Evolutionary conservation across 2,888 invertebrate genomes (phyloP).

Genomic region (Nephrotoma appendiculata): DNA sequence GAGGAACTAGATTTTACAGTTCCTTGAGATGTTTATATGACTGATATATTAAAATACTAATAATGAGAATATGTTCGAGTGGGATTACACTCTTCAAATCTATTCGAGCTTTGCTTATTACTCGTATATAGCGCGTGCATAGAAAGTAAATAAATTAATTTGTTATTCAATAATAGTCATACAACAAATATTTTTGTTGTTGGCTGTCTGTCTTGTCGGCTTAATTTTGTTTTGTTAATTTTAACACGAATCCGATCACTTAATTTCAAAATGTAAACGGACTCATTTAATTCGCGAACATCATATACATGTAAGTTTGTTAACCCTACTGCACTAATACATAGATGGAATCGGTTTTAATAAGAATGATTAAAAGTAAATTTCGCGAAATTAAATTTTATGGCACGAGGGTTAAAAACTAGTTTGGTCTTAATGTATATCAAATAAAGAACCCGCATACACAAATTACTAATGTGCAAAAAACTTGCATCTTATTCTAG

Average conservation of each 20-base stretch:
- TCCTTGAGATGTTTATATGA: too few species aligned
- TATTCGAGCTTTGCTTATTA: too few species aligned
- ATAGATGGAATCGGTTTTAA: not conserved
- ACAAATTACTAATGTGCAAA: not conserved
- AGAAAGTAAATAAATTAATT: not conserved
- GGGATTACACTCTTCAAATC: too few species aligned
- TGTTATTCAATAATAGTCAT: not conserved
- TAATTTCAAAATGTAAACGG: not conserved
- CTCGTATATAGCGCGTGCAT: too few species aligned
- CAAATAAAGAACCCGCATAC: not conserved
- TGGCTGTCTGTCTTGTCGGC: not conserved
- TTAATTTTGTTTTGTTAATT: not conserved
- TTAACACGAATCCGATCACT: not conserved
- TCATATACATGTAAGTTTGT: not conserved
- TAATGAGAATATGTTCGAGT: too few species aligned
- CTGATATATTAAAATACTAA: too few species aligned
- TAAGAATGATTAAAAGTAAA: not conserved
- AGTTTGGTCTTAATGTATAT: not conserved
- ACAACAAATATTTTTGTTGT: not conserved
- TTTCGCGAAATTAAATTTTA: not conserved
- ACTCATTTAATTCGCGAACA: not conserved
- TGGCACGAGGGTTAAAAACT: not conserved
- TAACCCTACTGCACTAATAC: not conserved
- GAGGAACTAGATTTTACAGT: too few species aligned
- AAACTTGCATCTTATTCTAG: not conserved